Evolutionary conservation across 2,113 vertebrate genomes (phyloP).

Genomic region (Melospiza georgiana): DNA sequence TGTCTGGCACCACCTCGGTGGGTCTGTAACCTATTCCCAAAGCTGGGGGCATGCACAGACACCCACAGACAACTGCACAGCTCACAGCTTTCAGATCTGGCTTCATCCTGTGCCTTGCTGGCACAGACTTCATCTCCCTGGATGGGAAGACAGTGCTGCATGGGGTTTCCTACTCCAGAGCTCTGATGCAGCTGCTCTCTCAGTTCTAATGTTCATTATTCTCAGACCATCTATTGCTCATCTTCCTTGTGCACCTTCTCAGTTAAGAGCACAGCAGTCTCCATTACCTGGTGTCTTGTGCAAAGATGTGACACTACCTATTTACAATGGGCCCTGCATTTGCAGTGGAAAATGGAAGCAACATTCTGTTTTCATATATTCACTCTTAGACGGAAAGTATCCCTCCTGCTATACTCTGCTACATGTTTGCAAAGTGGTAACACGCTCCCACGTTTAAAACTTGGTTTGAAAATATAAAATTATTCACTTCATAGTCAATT

Average conservation of each 20-base stretch:
- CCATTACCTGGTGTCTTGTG: accelerated
- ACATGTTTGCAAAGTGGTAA: not conserved
- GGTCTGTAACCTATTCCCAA: not conserved
- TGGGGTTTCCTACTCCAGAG: not conserved
- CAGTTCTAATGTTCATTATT: not conserved
- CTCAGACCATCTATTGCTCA: not conserved
- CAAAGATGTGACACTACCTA: not conserved
- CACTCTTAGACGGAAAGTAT: not conserved
- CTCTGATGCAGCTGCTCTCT: not conserved
- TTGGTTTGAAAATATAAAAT: not conserved
- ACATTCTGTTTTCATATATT: not conserved
- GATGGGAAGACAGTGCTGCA: not conserved
- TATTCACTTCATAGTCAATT: not conserved
- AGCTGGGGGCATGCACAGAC: not conserved
- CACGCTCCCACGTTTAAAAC: not conserved
- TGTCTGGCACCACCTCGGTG: not conserved
- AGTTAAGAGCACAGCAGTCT: not conserved
- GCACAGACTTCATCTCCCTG: not conserved
- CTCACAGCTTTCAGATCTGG: not conserved
- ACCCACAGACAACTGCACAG: not conserved
- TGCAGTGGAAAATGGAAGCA: not conserved
- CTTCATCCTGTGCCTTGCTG: not conserved
- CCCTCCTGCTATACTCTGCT: not conserved
- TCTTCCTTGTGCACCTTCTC: not conserved
- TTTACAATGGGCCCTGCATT: not conserved